Evolutionary conservation across 2,113 vertebrate species (phyloP), one percentile per base, ranked within the genome.

Genomic region (Rhegmatorhina hoffmannsi): DNA sequence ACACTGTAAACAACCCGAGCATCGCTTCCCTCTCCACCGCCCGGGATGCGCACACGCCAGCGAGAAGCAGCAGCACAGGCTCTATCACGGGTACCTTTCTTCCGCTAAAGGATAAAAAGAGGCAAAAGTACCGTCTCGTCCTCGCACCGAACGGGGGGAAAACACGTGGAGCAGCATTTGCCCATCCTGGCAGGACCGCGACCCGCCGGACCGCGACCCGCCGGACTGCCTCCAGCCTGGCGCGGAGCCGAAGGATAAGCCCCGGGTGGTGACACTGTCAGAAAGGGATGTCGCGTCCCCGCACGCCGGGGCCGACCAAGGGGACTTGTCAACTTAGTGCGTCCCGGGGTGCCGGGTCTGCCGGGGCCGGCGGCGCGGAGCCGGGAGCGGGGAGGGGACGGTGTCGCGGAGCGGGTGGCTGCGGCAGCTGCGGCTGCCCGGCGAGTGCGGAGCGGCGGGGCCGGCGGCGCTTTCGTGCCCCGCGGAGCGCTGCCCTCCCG

Each of bases 41-140:
- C 81, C 73, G 29, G 72, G 70, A 58, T 56, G 79, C 66, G 40
- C 80, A 26, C 89, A 75, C 46, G 6, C 92, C 83, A 28, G 90
- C 85, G 4, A 52, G 93, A 69, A 91, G 92, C 87, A 33, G 43
- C 77, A 85, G 79, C 89, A 28, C 81, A 21, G 87, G 79, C 70
- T 80, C 75, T 10, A 9, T 10, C 47, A 1, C 50, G 6, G 63
- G 20, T 33, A 13, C 52, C 17, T 83, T 74, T 68, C 74, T 77
- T 76, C 88, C 78, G 47, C 72, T 82, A 66, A 77, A 87, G 92
- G 69, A 59, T n/a, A 80, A 79, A 93, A 95, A 90, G 77, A 95
- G 92, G 96, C 94, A 84, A 93, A 93, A 95, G 97, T 99, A 99
- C 99, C 98, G 98, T 98, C 96, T 96, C 95, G 97, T 99, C 98